phyloP scores from a whole-genome alignment of 2,113 vertebrate species.

The Aythya baeri region DNA sequence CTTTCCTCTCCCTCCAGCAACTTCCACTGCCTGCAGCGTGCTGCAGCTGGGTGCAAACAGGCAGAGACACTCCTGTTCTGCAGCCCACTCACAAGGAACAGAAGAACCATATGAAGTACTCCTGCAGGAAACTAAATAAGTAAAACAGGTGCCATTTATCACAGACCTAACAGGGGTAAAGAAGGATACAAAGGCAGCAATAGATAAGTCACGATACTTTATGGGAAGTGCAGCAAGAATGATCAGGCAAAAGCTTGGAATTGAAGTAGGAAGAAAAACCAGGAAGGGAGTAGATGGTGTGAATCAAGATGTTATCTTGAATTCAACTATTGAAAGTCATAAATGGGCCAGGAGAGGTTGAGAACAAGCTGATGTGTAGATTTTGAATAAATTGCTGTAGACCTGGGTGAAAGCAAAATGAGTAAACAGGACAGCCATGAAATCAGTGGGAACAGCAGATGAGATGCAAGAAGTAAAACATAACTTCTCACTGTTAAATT shows the following conservation, averaged over 20 bases:
- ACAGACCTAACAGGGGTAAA: not conserved
- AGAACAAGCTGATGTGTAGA: not conserved
- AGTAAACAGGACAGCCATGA: not conserved
- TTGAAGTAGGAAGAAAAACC: not conserved
- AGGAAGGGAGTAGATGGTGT: not conserved
- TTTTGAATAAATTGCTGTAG: not conserved
- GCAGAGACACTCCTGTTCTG: not conserved
- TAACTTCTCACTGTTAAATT: not conserved
- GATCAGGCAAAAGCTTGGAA: not conserved
- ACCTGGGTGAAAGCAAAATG: not conserved
- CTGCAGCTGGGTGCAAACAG: not conserved
- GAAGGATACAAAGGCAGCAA: not conserved
- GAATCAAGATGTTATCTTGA: not conserved
- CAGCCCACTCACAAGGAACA: not conserved
- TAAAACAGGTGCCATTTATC: not conserved
- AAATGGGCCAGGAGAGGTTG: not conserved
- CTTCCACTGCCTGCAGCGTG: accelerated
- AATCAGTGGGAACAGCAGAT: not conserved
- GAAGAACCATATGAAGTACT: not conserved
- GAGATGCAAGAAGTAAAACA: not conserved
- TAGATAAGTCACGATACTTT: not conserved
- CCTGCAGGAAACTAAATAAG: not conserved
- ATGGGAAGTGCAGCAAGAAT: not conserved
- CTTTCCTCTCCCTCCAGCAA: not conserved
- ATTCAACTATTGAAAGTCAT: not conserved